Conservation (phyloP, 2,113 vertebrate genomes). For the Cavia aperea region DNA sequence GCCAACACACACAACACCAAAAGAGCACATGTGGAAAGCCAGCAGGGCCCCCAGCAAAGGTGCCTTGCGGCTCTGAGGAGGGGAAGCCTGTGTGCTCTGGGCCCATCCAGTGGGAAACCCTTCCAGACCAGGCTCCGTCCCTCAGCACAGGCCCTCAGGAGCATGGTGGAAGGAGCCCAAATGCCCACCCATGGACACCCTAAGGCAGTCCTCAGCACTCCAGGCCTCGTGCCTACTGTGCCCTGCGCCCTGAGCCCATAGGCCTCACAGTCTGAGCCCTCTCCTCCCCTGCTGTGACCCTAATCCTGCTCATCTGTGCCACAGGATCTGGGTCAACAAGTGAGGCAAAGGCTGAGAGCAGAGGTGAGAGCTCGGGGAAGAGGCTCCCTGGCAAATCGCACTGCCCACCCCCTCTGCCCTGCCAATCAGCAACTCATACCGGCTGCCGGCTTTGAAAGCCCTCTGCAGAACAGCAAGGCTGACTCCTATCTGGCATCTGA, state of each 20-base stretch:
- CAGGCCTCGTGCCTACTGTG: not conserved
- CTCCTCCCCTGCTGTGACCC: not conserved
- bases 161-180: not conserved
- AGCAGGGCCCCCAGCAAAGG: not conserved
- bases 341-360: not conserved
- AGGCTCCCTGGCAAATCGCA: not conserved
- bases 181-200: not conserved
- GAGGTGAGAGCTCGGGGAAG: not conserved
- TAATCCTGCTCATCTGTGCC: not conserved
- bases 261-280: not conserved
- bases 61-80: too few relatives aligned
- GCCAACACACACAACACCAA: too few relatives aligned
- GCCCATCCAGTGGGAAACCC: not conserved
- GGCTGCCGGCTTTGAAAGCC: not conserved
- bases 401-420: not conserved
- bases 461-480: not conserved
- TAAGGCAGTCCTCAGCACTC: not conserved
- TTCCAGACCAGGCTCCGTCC: not conserved
- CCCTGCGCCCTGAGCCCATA: too few relatives aligned
- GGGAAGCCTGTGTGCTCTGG: rapidly evolving
- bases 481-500: not conserved
- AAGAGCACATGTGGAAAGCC: not conserved
- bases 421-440: rapidly evolving
- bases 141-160: not conserved
- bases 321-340: not conserved